Percentiles rank a stretch among this genome's conserved stretches.
These are phyloP conservation scores for Melipona bicolor DNA, from an alignment of 2,888 invertebrate species.

Conservation along the genomic window DNA sequence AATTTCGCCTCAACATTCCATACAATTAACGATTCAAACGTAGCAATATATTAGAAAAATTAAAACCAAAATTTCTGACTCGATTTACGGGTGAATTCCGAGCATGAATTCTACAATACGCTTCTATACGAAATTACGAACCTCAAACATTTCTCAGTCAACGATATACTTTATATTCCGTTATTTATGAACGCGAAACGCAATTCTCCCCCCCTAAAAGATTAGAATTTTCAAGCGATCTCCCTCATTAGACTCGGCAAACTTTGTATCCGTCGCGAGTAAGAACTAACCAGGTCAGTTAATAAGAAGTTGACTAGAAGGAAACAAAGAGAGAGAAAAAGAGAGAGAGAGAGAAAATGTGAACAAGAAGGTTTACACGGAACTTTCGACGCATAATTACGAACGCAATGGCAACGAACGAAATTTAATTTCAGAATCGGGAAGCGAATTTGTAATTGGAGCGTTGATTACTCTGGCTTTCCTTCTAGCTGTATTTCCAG, in stretches of 20 bases:
- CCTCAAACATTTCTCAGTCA: too few species aligned
- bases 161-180: neutral
- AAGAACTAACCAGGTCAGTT: slow-evolving; percentile 61
- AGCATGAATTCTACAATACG: neutral
- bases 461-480: slow-evolving; percentile 32
- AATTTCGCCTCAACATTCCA: too few species aligned
- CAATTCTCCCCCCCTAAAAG: neutral
- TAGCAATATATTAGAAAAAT: too few species aligned
- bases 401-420: slow-evolving; percentile 53
- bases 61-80: too few species aligned
- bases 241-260: slow-evolving; percentile 49
- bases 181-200: neutral
- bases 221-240: slow-evolving; percentile 58
- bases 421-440: slow-evolving; percentile 62
- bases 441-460: slow-evolving; percentile 57
- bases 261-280: slow-evolving; percentile 59
- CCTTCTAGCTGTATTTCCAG: neutral
- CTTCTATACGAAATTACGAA: neutral
- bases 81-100: too few species aligned
- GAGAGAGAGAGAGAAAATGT: slow-evolving; percentile 33
- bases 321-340: slow-evolving; percentile 29
- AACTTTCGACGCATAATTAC: slow-evolving; percentile 66
- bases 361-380: slow-evolving; percentile 62
- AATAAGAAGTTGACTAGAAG: slow-evolving; percentile 55
- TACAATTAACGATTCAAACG: too few species aligned